Evolutionary conservation across 1,140 invertebrate genomes (phyloP).

Genomic region (Thaumatotibia leucotreta): DNA sequence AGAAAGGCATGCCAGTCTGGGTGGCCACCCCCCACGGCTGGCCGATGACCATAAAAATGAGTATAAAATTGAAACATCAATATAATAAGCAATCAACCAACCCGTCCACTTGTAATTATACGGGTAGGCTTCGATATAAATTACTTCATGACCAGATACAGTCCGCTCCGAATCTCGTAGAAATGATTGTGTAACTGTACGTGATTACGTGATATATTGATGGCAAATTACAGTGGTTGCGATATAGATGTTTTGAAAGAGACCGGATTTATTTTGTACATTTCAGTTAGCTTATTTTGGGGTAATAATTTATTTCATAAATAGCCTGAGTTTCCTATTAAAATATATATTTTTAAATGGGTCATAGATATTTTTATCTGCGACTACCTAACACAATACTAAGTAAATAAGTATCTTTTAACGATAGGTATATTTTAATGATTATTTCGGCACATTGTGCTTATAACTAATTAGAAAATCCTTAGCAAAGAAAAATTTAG

Average conservation of each 20-base stretch:
- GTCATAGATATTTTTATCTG: too few relatives aligned
- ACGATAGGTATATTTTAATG: too few relatives aligned
- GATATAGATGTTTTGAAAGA: background rate
- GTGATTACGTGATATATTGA: conserved; percentile 12
- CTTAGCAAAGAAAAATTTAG: too few relatives aligned
- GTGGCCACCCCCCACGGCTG: conserved; percentile 73
- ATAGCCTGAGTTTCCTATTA: too few relatives aligned
- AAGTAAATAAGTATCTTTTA: too few relatives aligned
- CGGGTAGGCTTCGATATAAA: conserved; percentile 66
- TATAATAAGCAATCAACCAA: conserved; percentile 75
- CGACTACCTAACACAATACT: too few relatives aligned
- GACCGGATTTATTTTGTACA: background rate
- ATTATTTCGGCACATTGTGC: too few relatives aligned
- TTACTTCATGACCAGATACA: conserved; percentile 60
- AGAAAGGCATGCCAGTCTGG: conserved; percentile 45
- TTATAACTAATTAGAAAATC: too few relatives aligned
- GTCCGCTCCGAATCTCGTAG: conserved; percentile 49
- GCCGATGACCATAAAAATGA: conserved; percentile 75
- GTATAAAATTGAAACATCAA: conserved; percentile 77
- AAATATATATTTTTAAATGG: too few relatives aligned
- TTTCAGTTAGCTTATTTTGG: background rate
- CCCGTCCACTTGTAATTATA: conserved; percentile 68
- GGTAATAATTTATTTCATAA: background rate
- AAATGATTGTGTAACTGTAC: conserved; percentile 9
- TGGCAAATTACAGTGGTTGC: background rate